Conservation (phyloP, 2,888 invertebrate genomes). For the Ochlodes sylvanus region DNA sequence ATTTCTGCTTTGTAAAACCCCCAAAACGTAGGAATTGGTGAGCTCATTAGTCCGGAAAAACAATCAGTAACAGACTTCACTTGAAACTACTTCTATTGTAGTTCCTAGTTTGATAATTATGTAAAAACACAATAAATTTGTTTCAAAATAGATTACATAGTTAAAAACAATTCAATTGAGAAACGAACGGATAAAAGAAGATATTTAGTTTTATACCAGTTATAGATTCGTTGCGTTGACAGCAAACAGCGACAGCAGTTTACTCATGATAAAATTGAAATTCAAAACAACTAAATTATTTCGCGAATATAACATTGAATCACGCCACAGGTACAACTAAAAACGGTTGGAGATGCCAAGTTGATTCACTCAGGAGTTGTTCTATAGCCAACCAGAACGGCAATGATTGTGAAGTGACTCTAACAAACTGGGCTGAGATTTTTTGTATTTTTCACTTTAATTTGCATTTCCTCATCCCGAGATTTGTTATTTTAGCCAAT, state of each 20-base stretch:
- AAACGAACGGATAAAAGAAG: too few relatives aligned
- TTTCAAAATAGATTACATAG: too few relatives aligned
- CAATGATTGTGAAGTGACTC: background rate
- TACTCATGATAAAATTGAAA: background rate
- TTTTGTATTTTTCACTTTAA: background rate
- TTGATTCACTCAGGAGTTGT: background rate
- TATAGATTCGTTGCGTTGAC: background rate
- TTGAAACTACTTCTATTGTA: too few relatives aligned
- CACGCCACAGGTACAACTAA: conserved; percentile 6
- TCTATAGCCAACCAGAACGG: background rate
- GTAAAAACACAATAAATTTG: too few relatives aligned
- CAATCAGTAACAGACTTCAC: too few relatives aligned
- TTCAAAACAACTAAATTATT: background rate
- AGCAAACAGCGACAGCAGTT: too few relatives aligned
- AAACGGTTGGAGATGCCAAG: background rate
- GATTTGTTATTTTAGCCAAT: background rate
- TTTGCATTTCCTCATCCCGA: conserved; percentile 1
- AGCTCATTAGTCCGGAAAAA: too few relatives aligned
- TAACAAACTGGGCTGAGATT: background rate
- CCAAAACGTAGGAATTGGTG: too few relatives aligned
- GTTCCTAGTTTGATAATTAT: too few relatives aligned
- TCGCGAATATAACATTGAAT: background rate
- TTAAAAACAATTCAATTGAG: too few relatives aligned
- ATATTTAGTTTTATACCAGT: too few relatives aligned
- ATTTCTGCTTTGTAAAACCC: too few relatives aligned